Percentiles rank a stretch among this genome's conserved stretches.
These are phyloP conservation scores for Drosophila austrosaltans DNA, from an alignment of 2,888 invertebrate species.

Conservation along the genomic window DNA sequence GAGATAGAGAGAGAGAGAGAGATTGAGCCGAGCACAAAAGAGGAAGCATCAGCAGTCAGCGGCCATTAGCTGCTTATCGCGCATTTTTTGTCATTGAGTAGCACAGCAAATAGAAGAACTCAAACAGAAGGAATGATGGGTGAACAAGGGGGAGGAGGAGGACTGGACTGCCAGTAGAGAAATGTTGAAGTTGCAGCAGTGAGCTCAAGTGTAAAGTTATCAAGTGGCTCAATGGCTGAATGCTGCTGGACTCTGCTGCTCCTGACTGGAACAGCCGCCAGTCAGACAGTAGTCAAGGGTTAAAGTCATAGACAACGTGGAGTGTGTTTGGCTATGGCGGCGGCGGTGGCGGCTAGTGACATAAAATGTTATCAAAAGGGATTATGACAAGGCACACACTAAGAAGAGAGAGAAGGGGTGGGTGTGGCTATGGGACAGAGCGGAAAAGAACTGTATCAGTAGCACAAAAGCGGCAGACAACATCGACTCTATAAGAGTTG, in stretches of 20 bases:
- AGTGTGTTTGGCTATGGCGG: slow-evolving; percentile 70
- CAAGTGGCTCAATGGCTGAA: slow-evolving; percentile 56
- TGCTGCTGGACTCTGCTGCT: slow-evolving; percentile 12
- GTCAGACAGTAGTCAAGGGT: slow-evolving; percentile 63
- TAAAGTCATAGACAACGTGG: slow-evolving; percentile 72
- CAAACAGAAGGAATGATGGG: slow-evolving; percentile 8
- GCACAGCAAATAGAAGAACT: slow-evolving; percentile 27
- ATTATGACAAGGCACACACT: slow-evolving; percentile 66
- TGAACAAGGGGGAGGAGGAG: background rate
- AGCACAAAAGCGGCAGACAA: slow-evolving; percentile 55
- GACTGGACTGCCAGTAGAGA: background rate
- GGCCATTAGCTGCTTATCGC: slow-evolving; percentile 76
- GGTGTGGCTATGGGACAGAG: background rate
- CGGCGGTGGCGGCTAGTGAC: slow-evolving; percentile 62
- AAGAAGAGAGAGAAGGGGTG: background rate
- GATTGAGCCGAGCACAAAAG: slow-evolving; percentile 26
- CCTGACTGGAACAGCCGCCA: slow-evolving; percentile 43
- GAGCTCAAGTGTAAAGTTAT: slow-evolving; percentile 74
- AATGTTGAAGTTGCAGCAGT: slow-evolving; percentile 36
- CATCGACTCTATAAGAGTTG: slow-evolving; percentile 45
- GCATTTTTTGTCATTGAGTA: slow-evolving; percentile 56
- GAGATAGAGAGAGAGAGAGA: slow-evolving; percentile 6
- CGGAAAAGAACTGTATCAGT: slow-evolving; percentile 57
- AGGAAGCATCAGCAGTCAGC: slow-evolving; percentile 48
- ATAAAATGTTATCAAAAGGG: slow-evolving; percentile 78